Base-by-base conservation (phyloP, 2,113 vertebrate genomes). In the Pogona vitticeps region DNA sequence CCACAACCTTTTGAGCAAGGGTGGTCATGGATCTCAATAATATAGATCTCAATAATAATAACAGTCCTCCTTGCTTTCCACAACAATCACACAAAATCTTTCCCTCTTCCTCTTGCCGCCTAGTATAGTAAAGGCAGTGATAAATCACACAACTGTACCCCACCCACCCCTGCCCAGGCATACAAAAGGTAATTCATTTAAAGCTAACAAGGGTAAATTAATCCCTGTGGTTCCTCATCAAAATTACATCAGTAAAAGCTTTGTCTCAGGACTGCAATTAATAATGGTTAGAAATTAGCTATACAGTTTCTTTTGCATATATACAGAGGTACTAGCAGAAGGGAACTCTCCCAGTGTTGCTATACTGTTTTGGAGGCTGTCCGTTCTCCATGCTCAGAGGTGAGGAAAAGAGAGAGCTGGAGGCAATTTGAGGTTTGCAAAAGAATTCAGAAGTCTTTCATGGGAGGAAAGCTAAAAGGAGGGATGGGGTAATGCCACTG, bases 141-240 rank as follows among this genome's bases (percentile, higher is more conserved):
- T 90, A 38, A 93, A 89, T 42, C 86, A 40, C 12, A 73, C 33
- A 21, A 75, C 21, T 76, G 1, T 12, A 2, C 12, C 18, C 68
- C 36, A 14, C 12, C n/a, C 67, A 36, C 21, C 72, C 20, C 17
- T 20, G 33, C 0, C 23, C 80, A 85, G 65, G 89, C 81, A 28
- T 52, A 56, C 77, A 80, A 58, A 36, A 82, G 18, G 52, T 80
- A 20, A 20, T 33, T n/a, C 26, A 13, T 0, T 28, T 52, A 90
- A 91, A 93, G 80, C 31, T 80, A 52, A 17, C 17, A 28, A 3
- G 42, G 14, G 6, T 23, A 88, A 87, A 89, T 91, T 86, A 89
- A 80, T 88, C 33, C 46, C 63, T 89, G 70, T 78, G 56, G 42
- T 36, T 10, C 12, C 52, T 88, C 90, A 90, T 38, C 3, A 71